Conservation (phyloP, 2,888 invertebrate genomes). For the Herminia tarsipennalis region DNA sequence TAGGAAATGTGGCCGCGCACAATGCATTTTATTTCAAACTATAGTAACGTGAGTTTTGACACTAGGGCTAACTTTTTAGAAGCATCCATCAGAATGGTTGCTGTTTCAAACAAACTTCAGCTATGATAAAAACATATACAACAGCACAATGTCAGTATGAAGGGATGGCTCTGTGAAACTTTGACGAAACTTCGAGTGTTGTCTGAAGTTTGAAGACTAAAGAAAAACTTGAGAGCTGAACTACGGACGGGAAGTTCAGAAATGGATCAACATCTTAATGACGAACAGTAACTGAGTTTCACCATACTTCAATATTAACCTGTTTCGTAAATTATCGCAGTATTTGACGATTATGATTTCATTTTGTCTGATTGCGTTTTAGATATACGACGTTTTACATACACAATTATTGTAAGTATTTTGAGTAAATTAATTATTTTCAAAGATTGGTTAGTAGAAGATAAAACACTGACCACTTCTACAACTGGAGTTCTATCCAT, state of each 20-base stretch:
- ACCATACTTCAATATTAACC: too few relatives aligned
- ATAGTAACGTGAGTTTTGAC: constrained; percentile 11
- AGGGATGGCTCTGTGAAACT: constrained; percentile 30
- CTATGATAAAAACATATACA: constrained; percentile 33
- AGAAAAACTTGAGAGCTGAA: constrained; percentile 31
- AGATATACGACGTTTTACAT: too few relatives aligned
- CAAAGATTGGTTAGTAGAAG: neutral
- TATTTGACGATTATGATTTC: too few relatives aligned
- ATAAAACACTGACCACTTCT: too few relatives aligned
- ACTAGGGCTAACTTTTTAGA: constrained; percentile 21
- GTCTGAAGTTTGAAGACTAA: constrained; percentile 31
- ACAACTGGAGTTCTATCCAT: constrained; percentile 5
- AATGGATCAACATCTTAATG: constrained; percentile 37
- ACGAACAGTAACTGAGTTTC: too few relatives aligned
- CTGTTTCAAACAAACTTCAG: constrained; percentile 28
- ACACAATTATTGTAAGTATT: constrained; percentile 2
- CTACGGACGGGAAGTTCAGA: constrained; percentile 21
- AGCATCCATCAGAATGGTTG: constrained; percentile 27
- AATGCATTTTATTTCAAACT: constrained; percentile 5
- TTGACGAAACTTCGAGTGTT: constrained; percentile 32
- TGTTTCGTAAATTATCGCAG: too few relatives aligned
- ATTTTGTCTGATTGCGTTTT: too few relatives aligned
- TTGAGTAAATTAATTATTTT: constrained; percentile 10
- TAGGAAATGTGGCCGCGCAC: too few relatives aligned
- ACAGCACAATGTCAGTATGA: too few relatives aligned